Percentiles rank a stretch among this genome's conserved stretches.
Evolutionary conservation across 2,888 invertebrate genomes (phyloP).

Genomic region (Phoenoteleia sp.): DNA sequence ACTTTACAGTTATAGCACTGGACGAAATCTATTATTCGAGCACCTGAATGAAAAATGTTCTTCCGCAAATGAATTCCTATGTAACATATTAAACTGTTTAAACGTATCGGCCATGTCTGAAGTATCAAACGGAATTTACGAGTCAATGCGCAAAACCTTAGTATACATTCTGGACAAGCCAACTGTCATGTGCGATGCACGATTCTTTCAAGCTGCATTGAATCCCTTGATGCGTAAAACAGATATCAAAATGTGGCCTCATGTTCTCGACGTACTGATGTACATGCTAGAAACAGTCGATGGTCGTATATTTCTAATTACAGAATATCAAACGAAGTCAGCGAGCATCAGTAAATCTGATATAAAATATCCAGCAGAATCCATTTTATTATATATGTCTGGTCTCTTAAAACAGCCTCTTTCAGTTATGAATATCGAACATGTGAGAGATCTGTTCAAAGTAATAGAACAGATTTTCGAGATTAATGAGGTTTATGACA

Average conservation of each 20-base stretch:
- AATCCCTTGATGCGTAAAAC: constrained; percentile 78
- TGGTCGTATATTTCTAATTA: constrained; percentile 80
- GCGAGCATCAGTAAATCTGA: constrained; percentile 71
- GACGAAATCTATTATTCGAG: constrained; percentile 80
- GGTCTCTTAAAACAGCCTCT: constrained; percentile 82
- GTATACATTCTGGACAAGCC: constrained; percentile 79
- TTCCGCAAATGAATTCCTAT: constrained; percentile 79
- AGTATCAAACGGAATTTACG: constrained; percentile 80
- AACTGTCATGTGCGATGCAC: constrained; percentile 77
- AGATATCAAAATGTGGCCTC: constrained; percentile 81
- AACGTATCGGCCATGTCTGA: constrained; percentile 79
- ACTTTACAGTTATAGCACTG: constrained; percentile 79
- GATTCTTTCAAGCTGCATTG: constrained; percentile 81
- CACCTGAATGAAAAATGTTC: constrained; percentile 75
- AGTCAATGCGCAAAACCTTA: constrained; percentile 79
- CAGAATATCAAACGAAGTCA: constrained; percentile 76
- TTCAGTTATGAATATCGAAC: constrained; percentile 83
- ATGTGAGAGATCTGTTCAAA: constrained; percentile 78
- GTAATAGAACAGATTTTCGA: constrained; percentile 81
- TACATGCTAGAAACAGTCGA: constrained; percentile 82
- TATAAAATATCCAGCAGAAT: constrained; percentile 78
- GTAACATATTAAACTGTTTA: constrained; percentile 77
- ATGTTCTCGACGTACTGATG: constrained; percentile 80
- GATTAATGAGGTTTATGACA: constrained; percentile 78
- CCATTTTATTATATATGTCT: constrained; percentile 78